Conservation (phyloP, 2,113 vertebrate genomes). For the Nycticryphes semicollaris region DNA sequence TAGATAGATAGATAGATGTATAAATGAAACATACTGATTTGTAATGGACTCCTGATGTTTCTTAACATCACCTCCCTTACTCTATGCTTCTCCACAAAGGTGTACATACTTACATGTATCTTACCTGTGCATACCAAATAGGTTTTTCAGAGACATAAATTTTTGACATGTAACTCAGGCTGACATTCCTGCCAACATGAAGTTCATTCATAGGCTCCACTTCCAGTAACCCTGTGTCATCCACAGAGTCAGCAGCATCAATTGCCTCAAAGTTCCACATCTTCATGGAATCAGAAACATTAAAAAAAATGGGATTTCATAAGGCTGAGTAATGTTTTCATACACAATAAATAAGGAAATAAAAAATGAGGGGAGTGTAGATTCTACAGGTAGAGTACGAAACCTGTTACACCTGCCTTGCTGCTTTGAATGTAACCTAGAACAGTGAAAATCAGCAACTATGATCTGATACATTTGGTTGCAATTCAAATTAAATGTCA, state of each 20-base stretch:
- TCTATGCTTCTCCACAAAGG: not conserved
- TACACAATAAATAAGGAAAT: not conserved
- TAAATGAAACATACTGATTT: not conserved
- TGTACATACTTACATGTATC: not conserved
- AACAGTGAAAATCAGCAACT: not conserved
- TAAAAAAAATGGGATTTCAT: not conserved
- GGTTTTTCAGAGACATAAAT: conserved; percentile 71
- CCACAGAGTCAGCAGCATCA: conserved; percentile 77
- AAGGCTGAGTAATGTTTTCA: not conserved
- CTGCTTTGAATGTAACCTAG: not conserved
- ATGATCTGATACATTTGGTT: not conserved
- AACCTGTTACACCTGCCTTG: not conserved
- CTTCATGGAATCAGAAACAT: conserved; percentile 65
- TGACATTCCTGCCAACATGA: conserved; percentile 81
- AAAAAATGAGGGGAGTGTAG: not conserved
- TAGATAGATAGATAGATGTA: too few relatives aligned
- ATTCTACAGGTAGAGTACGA: not conserved
- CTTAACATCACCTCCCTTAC: not conserved
- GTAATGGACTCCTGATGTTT: not conserved
- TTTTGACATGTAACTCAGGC: conserved; percentile 85
- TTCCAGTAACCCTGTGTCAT: conserved; percentile 80
- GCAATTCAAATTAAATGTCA: not conserved
- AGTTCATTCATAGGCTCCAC: conserved; percentile 91
- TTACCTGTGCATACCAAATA: conserved; percentile 94
- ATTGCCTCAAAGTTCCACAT: conserved; percentile 90